Evolutionary conservation across 92 coral and sea anemone species (phyloP).

Genomic region (Ricordea florida): DNA sequence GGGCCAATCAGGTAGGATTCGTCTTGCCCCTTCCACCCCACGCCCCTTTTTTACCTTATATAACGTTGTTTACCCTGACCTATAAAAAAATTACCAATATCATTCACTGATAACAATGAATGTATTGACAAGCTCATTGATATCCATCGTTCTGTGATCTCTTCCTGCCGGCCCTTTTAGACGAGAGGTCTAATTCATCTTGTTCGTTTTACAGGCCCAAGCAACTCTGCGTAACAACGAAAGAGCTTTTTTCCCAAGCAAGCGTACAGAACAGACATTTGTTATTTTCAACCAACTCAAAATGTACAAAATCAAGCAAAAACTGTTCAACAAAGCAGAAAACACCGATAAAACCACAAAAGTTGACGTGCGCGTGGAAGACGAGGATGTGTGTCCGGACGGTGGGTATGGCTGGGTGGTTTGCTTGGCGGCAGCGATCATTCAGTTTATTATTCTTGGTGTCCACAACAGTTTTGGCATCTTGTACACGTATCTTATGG

Average conservation of each 20-base stretch:
- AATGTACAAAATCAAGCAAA: slow-evolving; percentile 9
- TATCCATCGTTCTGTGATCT: too few species aligned
- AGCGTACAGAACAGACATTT: too few species aligned
- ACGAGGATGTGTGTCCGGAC: slow-evolving; percentile 63
- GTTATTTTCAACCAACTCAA: too few species aligned
- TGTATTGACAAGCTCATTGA: too few species aligned
- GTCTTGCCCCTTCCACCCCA: background rate
- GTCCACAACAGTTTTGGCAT: slow-evolving; percentile 91
- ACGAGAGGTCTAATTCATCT: too few species aligned
- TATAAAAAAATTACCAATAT: background rate
- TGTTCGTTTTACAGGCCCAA: too few species aligned
- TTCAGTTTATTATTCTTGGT: slow-evolving; percentile 86
- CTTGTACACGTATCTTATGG: slow-evolving; percentile 69
- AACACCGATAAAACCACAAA: background rate
- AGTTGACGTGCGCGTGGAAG: background rate
- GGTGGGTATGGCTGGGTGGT: slow-evolving; percentile 89
- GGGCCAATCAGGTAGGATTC: background rate
- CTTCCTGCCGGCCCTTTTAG: too few species aligned
- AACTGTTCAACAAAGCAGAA: background rate
- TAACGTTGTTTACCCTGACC: background rate
- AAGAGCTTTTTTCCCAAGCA: too few species aligned
- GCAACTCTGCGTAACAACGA: too few species aligned
- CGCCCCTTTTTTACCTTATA: background rate
- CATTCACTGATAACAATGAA: background rate
- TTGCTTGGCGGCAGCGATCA: slow-evolving; percentile 78